Conservation (phyloP, 1,140 invertebrate species). For the Elysia chlorotica region DNA sequence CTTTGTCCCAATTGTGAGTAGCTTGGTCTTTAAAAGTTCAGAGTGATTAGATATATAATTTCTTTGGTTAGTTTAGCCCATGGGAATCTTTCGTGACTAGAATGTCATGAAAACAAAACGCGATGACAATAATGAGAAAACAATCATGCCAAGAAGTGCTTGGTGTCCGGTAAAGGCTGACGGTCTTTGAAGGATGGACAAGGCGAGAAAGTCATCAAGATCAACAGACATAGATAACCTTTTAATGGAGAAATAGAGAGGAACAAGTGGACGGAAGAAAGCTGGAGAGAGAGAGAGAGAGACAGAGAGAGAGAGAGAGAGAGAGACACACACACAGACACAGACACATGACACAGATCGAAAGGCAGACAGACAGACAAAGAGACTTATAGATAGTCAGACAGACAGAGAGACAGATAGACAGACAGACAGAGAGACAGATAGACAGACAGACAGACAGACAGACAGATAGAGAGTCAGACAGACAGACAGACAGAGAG, state of each 20-base stretch:
- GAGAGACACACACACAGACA: not conserved
- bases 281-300: not conserved
- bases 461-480: not conserved
- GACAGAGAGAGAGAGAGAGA: conserved; percentile 8
- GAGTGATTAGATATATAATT: too few relatives aligned
- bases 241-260: not conserved
- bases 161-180: not conserved
- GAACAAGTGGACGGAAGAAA: not conserved
- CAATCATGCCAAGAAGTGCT: not conserved
- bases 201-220: not conserved
- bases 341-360: not conserved
- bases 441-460: not conserved
- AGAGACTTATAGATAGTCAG: not conserved
- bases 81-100: not conserved
- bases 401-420: not conserved
- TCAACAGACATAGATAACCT: not conserved
- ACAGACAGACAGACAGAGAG: not conserved
- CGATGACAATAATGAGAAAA: not conserved
- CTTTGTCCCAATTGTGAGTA: too few relatives aligned
- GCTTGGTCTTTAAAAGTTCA: too few relatives aligned
- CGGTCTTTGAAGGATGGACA: not conserved
- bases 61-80: too few relatives aligned
- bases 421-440: not conserved
- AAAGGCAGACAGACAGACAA: not conserved
- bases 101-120: not conserved